A percentile compares a stretch with the other conserved stretches of the same genome.
Conservation (phyloP, 2,888 invertebrate genomes). For the Cheilosia pagana region DNA sequence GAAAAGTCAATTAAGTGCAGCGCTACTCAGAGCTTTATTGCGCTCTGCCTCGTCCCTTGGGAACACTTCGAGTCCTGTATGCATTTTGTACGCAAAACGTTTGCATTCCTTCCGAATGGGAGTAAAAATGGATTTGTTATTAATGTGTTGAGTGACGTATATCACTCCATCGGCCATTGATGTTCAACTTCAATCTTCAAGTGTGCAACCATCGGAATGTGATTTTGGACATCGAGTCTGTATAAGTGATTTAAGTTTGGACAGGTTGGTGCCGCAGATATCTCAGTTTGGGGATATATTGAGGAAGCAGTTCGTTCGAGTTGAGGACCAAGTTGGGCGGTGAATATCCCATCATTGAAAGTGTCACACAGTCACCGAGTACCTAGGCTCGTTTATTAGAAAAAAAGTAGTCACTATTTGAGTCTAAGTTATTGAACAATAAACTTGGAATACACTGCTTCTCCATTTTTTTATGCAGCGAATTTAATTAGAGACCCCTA, state of each 20-base stretch:
- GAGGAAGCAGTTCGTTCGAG: too few species aligned
- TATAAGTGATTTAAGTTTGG: too few species aligned
- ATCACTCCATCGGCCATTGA: neutral
- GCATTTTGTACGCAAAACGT: constrained; percentile 9
- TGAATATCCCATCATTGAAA: too few species aligned
- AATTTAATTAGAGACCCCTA: neutral
- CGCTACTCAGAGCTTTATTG: constrained; percentile 39
- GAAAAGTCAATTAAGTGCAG: constrained; percentile 66
- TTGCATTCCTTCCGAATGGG: neutral
- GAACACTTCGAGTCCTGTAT: constrained; percentile 12
- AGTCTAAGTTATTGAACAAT: too few species aligned
- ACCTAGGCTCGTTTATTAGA: too few species aligned
- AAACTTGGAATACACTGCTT: too few species aligned
- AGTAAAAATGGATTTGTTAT: neutral
- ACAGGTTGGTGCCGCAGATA: too few species aligned
- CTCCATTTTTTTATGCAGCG: neutral
- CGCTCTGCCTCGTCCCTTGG: neutral
- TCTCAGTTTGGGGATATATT: neutral
- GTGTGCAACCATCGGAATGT: too few species aligned
- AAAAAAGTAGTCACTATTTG: too few species aligned
- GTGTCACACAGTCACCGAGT: too few species aligned
- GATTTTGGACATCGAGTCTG: too few species aligned
- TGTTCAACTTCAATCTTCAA: neutral
- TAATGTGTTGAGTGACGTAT: neutral
- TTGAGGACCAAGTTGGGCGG: too few species aligned